Evolutionary conservation across 2,888 invertebrate genomes (phyloP).

Genomic region (Choreutis nemorana): DNA sequence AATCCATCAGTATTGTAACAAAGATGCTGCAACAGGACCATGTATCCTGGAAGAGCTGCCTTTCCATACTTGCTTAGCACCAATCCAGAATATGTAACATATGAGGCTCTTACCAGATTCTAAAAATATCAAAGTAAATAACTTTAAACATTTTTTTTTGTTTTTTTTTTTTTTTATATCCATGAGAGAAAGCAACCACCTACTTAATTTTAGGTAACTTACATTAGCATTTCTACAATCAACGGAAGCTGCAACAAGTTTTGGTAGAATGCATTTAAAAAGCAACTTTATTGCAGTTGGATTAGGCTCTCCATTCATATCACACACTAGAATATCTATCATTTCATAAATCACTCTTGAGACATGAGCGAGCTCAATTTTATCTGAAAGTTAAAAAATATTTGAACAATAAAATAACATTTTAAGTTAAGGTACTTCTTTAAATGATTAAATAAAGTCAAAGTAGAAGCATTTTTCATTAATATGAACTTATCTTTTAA

Average conservation of each 20-base stretch:
- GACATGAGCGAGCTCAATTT: constrained; percentile 31
- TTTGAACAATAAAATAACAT: no score
- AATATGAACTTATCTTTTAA: constrained; percentile 1
- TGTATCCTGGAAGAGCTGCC: constrained; percentile 33
- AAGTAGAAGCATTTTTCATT: no score
- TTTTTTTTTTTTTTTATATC: background rate
- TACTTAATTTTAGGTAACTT: no score
- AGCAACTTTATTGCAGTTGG: constrained; percentile 29
- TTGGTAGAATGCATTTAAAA: constrained; percentile 47
- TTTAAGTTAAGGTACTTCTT: no score
- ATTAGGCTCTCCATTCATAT: constrained; percentile 24
- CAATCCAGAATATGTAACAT: constrained; percentile 47
- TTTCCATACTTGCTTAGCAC: constrained; percentile 40
- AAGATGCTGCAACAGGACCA: constrained; percentile 41
- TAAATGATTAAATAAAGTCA: no score
- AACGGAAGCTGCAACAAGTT: constrained; percentile 36
- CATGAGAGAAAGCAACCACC: no score
- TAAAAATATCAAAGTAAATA: constrained; percentile 20
- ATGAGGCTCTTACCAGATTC: constrained; percentile 42
- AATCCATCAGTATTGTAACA: constrained; percentile 42
- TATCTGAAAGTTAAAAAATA: no score
- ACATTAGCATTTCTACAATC: constrained; percentile 40
- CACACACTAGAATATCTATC: constrained; percentile 35
- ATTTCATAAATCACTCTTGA: constrained; percentile 40
- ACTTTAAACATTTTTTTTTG: background rate